Conservation (phyloP, 2,888 invertebrate genomes). For the Mayetiola destructor region DNA sequence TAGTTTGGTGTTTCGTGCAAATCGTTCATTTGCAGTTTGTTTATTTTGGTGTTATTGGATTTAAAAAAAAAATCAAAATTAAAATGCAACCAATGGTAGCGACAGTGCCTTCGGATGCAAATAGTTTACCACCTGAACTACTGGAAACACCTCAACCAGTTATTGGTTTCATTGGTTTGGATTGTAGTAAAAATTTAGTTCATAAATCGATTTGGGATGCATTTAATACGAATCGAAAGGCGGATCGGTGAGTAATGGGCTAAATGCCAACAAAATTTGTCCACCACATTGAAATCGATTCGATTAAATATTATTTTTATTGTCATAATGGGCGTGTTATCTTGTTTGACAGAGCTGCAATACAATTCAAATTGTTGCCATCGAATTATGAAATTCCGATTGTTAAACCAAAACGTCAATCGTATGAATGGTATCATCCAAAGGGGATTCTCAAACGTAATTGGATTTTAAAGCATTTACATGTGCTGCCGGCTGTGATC, state of each 20-base stretch:
- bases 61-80: no score
- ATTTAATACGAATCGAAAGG: constrained; percentile 65
- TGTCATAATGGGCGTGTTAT: background rate
- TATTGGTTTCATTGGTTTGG: constrained; percentile 77
- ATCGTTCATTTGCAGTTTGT: no score
- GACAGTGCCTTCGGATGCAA: constrained; percentile 43
- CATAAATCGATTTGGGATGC: constrained; percentile 91
- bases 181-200: constrained; percentile 65
- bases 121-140: constrained; percentile 70
- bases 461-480: constrained; percentile 89
- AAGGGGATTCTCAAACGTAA: constrained; percentile 86
- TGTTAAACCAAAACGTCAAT: constrained; percentile 70
- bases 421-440: constrained; percentile 81
- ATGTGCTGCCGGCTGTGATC: constrained; percentile 79
- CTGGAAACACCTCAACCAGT: constrained; percentile 71
- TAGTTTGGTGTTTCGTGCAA: no score
- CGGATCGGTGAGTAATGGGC: constrained; percentile 47
- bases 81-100: constrained; percentile 21
- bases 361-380: constrained; percentile 68
- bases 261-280: background rate
- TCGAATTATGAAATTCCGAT: constrained; percentile 78
- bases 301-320: background rate
- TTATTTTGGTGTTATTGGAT: no score
- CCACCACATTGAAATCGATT: background rate
- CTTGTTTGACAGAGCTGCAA: constrained; percentile 46